phyloP scores from a whole-genome alignment of 2,113 vertebrate species.

The Aspiorhynchus laticeps region DNA sequence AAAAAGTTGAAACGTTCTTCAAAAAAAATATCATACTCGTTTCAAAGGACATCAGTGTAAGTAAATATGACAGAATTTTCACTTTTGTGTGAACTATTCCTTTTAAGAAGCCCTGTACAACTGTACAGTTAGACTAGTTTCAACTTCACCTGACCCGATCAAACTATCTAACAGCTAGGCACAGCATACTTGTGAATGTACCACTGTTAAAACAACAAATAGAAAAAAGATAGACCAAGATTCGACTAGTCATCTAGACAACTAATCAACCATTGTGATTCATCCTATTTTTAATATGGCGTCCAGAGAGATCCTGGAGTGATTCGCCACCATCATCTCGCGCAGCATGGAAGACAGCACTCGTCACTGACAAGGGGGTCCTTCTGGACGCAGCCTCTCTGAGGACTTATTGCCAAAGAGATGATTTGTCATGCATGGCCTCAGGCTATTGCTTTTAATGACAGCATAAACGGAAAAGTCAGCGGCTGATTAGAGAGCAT shows the following conservation, averaged over 20 bases:
- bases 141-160: not conserved
- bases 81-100: not conserved
- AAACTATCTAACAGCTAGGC: not conserved
- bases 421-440: constrained; percentile 68
- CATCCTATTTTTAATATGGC: not conserved
- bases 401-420: constrained; percentile 61
- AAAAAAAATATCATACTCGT: not conserved
- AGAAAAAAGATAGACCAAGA: not conserved
- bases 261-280: not conserved
- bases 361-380: constrained; percentile 23
- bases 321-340: not conserved
- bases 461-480: constrained; percentile 60
- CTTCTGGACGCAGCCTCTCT: constrained; percentile 56
- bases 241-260: not conserved
- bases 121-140: not conserved
- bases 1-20: too few relatives aligned
- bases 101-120: not conserved
- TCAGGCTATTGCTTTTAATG: constrained; percentile 62
- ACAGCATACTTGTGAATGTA: not conserved
- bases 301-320: not conserved
- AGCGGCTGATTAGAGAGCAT: constrained; percentile 62
- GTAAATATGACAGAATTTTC: not conserved
- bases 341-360: constrained; percentile 27
- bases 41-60: not conserved
- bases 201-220: not conserved